These are phyloP conservation scores for Phalanger gymnotis DNA, from an alignment of 2,797 vertebrate species.

Conservation along the genomic window DNA sequence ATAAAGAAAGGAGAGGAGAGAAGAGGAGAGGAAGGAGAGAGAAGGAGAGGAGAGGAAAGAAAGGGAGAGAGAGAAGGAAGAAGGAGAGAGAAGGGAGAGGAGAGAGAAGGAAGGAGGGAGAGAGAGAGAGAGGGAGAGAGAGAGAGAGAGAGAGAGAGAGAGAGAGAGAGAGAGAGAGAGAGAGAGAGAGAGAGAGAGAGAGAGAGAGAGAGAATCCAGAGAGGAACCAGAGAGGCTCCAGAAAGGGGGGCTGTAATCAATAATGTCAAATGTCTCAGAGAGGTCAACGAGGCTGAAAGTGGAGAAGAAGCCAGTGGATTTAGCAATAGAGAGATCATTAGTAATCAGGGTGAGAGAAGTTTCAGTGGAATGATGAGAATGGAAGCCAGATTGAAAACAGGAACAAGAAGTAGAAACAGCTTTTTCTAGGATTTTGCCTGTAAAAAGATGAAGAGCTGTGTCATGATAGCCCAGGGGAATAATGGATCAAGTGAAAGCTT, in stretches of 20 bases:
- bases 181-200: too few species aligned
- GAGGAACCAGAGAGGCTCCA: neutral
- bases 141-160: too few species aligned
- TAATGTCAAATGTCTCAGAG: neutral
- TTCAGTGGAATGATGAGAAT: neutral
- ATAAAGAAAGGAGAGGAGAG: too few species aligned
- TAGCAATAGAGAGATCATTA: neutral
- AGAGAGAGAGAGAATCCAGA: too few species aligned
- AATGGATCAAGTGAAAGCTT: neutral
- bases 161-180: neutral
- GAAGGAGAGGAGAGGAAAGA: neutral
- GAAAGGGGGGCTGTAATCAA: neutral
- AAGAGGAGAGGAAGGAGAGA: neutral
- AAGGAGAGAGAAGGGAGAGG: too few species aligned
- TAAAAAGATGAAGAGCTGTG: neutral
- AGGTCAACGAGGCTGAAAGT: neutral
- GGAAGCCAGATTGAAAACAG: neutral
- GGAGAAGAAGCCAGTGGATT: neutral
- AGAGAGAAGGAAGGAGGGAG: too few species aligned
- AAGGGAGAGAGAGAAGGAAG: accelerated
- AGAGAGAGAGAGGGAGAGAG: too few species aligned
- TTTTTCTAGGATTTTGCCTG: neutral
- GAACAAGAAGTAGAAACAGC: neutral
- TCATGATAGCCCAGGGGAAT: neutral
- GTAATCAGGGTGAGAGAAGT: neutral